phyloP scores from a whole-genome alignment of 2,113 vertebrate species.

The Aldabrachelys gigantea region DNA sequence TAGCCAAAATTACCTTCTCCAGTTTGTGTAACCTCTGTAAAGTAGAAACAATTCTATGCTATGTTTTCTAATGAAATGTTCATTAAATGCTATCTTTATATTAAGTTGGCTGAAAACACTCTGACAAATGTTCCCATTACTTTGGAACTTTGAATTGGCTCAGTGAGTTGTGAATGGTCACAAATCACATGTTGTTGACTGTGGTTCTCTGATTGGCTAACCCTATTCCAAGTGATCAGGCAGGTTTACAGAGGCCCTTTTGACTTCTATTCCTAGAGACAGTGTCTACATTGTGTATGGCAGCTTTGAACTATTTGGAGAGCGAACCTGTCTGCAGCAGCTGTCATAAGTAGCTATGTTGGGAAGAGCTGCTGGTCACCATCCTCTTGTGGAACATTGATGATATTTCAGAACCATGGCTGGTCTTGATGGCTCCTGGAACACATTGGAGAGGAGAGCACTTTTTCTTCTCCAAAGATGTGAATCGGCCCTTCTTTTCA shows the following conservation, averaged over 20 bases:
- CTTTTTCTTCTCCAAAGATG: background rate
- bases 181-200: background rate
- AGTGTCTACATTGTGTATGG: background rate
- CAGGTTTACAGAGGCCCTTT: background rate
- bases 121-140: background rate
- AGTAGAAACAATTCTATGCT: background rate
- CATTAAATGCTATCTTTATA: background rate
- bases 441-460: background rate
- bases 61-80: background rate
- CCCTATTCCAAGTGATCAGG: background rate
- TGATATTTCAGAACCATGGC: background rate
- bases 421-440: background rate
- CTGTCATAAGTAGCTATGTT: background rate
- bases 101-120: background rate
- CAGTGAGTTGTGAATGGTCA: background rate
- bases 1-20: background rate
- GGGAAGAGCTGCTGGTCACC: background rate
- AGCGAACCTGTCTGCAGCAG: background rate
- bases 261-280: background rate
- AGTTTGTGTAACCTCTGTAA: background rate
- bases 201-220: background rate
- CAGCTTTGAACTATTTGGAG: background rate
- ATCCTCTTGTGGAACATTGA: background rate
- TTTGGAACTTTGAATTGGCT: background rate
- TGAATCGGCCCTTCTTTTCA: too few relatives aligned